These are phyloP conservation scores for Mercenaria mercenaria DNA, from an alignment of 1,140 invertebrate species.

Conservation along the genomic window DNA sequence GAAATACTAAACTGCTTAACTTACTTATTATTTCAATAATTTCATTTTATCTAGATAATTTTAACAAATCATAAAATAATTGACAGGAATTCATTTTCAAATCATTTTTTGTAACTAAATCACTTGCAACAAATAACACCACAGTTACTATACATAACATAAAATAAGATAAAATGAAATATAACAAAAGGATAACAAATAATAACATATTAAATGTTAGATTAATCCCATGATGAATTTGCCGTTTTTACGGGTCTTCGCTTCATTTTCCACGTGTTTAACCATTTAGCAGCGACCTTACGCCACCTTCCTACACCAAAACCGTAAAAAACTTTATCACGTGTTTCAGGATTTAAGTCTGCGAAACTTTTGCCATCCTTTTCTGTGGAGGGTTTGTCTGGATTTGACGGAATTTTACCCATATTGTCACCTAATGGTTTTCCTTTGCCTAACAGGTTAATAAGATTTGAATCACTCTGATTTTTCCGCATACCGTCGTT, in stretches of 20 bases:
- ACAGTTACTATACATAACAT: too few species aligned
- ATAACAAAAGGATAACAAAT: too few species aligned
- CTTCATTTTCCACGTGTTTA: conserved; percentile 58
- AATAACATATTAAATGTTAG: too few species aligned
- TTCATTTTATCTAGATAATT: too few species aligned
- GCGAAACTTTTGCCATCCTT: not conserved
- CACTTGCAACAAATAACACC: too few species aligned
- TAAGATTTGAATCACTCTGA: conserved; percentile 34
- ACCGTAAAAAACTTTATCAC: conserved; percentile 44
- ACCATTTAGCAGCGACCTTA: conserved; percentile 35
- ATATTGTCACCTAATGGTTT: not conserved
- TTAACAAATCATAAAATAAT: too few species aligned
- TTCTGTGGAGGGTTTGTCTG: not conserved
- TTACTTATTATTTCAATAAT: too few species aligned
- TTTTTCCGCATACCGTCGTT: conserved; percentile 30
- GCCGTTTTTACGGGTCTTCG: conserved; percentile 46
- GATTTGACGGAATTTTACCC: not conserved
- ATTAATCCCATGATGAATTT: conserved; percentile 41
- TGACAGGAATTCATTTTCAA: too few species aligned
- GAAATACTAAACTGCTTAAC: too few species aligned
- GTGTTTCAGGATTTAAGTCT: not conserved
- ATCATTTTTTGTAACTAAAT: too few species aligned
- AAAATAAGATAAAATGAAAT: too few species aligned
- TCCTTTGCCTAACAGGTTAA: not conserved
- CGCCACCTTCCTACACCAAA: conserved; percentile 59